Conservation (phyloP, 2,113 vertebrate genomes). For the Ciconia boyciana region DNA sequence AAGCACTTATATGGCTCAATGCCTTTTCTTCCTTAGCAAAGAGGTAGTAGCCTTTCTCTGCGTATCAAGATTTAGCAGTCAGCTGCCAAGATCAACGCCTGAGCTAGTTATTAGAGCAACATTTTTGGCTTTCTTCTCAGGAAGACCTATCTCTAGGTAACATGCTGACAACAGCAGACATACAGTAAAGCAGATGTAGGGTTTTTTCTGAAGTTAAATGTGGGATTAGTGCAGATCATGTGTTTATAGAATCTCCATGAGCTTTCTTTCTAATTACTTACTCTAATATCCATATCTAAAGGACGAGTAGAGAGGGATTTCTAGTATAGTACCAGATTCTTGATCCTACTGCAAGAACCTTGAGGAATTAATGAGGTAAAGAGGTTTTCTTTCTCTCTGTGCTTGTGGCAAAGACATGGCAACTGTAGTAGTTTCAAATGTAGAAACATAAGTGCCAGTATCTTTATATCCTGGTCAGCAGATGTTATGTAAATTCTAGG, state of each 20-base stretch:
- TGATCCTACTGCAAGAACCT: not conserved
- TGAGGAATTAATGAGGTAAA: not conserved
- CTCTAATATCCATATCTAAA: not conserved
- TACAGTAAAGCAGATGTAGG: not conserved
- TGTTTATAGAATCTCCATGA: not conserved
- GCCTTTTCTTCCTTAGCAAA: not conserved
- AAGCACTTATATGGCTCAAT: not conserved
- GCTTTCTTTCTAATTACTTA: not conserved
- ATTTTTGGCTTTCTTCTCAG: not conserved
- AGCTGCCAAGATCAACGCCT: not conserved
- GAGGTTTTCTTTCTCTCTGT: not conserved
- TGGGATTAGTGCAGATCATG: not conserved
- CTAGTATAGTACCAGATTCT: not conserved
- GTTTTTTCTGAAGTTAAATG: not conserved
- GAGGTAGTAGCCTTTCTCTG: not conserved
- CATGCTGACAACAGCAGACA: not conserved
- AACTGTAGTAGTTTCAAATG: not conserved
- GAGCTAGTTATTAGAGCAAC: not conserved
- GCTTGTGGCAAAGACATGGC: not conserved
- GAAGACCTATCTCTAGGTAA: not conserved
- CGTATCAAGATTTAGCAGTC: not conserved
- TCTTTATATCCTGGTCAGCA: not conserved
- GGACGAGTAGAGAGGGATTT: not conserved
- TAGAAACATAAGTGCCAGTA: not conserved
- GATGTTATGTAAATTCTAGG: not conserved